phyloP scores from a whole-genome alignment of 2,797 vertebrate species.

The Delichon dasypus region DNA sequence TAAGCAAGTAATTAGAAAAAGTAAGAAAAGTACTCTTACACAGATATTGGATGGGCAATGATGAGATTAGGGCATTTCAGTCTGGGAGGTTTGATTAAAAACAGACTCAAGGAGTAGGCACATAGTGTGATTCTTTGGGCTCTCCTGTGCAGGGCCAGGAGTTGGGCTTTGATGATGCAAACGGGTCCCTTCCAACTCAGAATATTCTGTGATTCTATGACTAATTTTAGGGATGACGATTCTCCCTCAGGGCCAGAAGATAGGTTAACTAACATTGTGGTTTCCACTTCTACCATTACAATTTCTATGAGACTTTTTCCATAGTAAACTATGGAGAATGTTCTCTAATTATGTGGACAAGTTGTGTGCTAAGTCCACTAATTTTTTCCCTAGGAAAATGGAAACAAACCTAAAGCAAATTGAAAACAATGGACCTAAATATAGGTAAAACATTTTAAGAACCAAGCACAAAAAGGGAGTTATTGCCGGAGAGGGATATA shows the following conservation, averaged over 20 bases:
- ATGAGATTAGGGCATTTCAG: neutral
- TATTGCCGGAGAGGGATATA: neutral
- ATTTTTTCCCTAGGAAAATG: neutral
- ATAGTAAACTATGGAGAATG: neutral
- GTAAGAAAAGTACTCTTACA: neutral
- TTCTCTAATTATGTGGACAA: neutral
- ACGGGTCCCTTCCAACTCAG: neutral
- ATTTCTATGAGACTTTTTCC: neutral
- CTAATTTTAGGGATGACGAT: neutral
- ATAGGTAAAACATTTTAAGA: neutral
- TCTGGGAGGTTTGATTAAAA: neutral
- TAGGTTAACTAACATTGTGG: neutral
- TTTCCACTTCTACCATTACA: neutral
- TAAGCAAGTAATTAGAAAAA: neutral
- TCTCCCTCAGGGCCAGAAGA: neutral
- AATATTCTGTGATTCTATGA: neutral
- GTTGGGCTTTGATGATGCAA: neutral
- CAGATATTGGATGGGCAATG: neutral
- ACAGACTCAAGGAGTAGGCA: neutral
- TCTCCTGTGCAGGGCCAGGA: neutral
- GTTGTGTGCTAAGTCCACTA: neutral
- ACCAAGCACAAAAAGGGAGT: neutral
- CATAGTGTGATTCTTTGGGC: neutral
- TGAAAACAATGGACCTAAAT: neutral
- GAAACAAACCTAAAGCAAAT: neutral